phyloP scores from a whole-genome alignment of 2,888 invertebrate species.

The Leptinotarsa peninsularis region DNA sequence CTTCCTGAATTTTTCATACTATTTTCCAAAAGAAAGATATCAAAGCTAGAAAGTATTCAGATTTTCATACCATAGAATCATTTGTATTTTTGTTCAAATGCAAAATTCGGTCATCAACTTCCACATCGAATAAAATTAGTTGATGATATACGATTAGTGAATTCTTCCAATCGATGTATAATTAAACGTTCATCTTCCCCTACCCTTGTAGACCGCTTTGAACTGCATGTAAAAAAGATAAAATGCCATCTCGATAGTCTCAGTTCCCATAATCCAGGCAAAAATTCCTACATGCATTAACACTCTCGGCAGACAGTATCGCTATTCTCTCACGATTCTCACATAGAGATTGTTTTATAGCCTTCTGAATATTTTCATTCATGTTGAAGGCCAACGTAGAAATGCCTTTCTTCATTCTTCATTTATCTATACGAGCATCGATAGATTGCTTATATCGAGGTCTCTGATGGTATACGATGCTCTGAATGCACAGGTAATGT shows the following conservation, averaged over 20 bases:
- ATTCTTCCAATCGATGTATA: too few species aligned
- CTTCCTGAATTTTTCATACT: too few species aligned
- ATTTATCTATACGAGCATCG: constrained; percentile 21
- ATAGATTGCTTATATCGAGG: constrained; percentile 10
- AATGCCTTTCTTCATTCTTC: constrained; percentile 30
- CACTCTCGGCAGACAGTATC: constrained; percentile 27
- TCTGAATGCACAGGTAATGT: not conserved
- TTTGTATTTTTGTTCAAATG: too few species aligned
- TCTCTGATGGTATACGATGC: not conserved
- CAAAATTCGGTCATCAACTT: too few species aligned
- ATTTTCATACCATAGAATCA: too few species aligned
- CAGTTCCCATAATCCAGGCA: constrained; percentile 26
- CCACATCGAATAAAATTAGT: too few species aligned
- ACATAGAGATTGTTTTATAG: constrained; percentile 23
- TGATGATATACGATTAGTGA: too few species aligned
- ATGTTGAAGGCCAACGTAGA: constrained; percentile 28
- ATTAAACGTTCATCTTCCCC: not conserved
- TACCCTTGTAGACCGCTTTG: not conserved
- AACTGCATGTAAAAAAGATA: constrained; percentile 7
- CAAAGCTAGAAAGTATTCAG: too few species aligned
- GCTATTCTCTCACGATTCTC: constrained; percentile 31
- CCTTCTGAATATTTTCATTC: constrained; percentile 29
- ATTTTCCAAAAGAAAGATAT: too few species aligned
- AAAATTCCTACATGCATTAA: constrained; percentile 31
- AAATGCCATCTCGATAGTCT: constrained; percentile 10